phyloP scores from a whole-genome alignment of 2,888 invertebrate genomes.

The Ferdinandea cuprea region DNA sequence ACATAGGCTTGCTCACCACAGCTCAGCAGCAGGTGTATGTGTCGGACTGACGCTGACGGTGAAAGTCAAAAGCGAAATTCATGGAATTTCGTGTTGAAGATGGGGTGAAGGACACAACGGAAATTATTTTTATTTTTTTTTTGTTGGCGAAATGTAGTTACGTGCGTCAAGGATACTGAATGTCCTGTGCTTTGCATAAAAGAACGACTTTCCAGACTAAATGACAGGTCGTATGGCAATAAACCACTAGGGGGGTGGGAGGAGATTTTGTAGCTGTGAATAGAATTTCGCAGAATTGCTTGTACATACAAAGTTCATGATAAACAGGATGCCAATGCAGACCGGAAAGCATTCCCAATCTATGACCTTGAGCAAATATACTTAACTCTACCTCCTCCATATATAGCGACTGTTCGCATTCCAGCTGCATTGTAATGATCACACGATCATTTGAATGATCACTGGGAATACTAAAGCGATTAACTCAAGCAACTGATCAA shows the following conservation, averaged over 20 bases:
- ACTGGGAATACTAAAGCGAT: slow-evolving; percentile 42
- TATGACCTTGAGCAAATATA: no score
- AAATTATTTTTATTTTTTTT: slow-evolving; percentile 31
- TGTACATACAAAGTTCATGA: no score
- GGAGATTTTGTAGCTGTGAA: neutral
- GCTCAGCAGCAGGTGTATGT: slow-evolving; percentile 17
- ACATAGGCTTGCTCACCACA: slow-evolving; percentile 11
- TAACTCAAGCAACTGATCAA: slow-evolving; percentile 43
- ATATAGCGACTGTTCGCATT: no score
- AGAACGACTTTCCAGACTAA: slow-evolving; percentile 26
- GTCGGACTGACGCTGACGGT: slow-evolving; percentile 25
- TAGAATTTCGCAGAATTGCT: slow-evolving; percentile 9
- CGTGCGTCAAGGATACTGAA: slow-evolving; percentile 14
- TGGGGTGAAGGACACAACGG: slow-evolving; percentile 29
- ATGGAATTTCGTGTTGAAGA: slow-evolving; percentile 28
- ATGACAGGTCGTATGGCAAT: slow-evolving; percentile 14
- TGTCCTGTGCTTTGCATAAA: slow-evolving; percentile 35
- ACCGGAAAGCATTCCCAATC: no score
- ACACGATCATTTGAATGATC: slow-evolving; percentile 39
- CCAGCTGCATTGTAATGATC: neutral
- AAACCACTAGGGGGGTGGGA: neutral
- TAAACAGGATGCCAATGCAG: no score
- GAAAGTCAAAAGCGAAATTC: slow-evolving; percentile 55
- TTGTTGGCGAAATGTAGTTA: neutral
- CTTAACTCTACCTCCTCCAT: no score